Evolutionary conservation across 2,797 vertebrate genomes (phyloP).

Genomic region (Pangasius macronema): DNA sequence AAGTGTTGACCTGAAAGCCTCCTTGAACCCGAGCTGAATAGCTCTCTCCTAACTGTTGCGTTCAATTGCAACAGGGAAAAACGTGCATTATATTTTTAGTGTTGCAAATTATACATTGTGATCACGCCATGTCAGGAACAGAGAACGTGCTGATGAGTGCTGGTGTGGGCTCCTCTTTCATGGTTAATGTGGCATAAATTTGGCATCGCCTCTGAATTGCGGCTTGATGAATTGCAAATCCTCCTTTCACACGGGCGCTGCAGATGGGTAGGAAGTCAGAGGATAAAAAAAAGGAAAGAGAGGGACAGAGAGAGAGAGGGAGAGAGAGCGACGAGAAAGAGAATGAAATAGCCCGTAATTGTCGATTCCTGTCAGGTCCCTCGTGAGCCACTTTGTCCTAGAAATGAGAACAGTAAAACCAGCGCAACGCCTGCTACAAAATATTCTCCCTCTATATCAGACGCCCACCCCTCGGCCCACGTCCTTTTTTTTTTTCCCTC

Average conservation of each 20-base stretch:
- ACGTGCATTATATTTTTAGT: constrained; percentile 22
- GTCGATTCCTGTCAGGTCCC: constrained; percentile 57
- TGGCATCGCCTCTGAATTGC: constrained; percentile 52
- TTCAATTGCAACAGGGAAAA: not conserved
- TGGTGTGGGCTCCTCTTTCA: constrained; percentile 50
- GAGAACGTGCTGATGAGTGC: constrained; percentile 42
- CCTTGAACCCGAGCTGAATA: not conserved
- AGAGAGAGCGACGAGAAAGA: not conserved
- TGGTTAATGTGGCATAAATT: constrained; percentile 57
- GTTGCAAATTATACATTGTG: constrained; percentile 34
- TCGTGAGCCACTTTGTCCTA: constrained; percentile 53
- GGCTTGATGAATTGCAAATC: constrained; percentile 57
- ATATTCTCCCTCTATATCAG: constrained; percentile 14
- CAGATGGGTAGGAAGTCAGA: constrained; percentile 54
- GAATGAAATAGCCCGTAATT: constrained; percentile 57
- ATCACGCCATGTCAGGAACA: constrained; percentile 42
- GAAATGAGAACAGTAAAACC: constrained; percentile 54
- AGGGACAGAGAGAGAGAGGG: not conserved
- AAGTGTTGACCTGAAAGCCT: not conserved
- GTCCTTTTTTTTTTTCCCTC: not conserved
- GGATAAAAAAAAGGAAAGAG: constrained; percentile 34
- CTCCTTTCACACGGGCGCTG: constrained; percentile 44
- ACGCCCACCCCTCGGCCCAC: not conserved
- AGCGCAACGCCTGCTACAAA: constrained; percentile 33
- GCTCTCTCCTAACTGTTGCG: not conserved